A percentile compares a stretch with the other conserved stretches of the same genome.
Evolutionary conservation across 35 echinoderm and acorn worm genomes (phyloP).

Genomic region (Apostichopus parvimensis): DNA sequence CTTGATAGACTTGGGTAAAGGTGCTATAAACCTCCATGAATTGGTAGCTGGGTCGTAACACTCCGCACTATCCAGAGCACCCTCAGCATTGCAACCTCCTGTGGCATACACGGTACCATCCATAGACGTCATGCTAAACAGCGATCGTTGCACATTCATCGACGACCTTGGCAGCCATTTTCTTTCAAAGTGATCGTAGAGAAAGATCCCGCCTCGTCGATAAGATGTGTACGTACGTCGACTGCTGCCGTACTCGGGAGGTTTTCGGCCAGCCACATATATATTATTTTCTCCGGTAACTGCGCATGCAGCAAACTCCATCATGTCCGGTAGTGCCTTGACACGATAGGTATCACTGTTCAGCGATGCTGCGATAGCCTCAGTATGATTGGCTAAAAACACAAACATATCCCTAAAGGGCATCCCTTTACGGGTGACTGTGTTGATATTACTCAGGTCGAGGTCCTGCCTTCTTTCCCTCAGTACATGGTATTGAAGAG

Average conservation of each 20-base stretch:
- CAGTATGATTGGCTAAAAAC: conserved; percentile 82
- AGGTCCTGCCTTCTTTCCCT: conserved; percentile 87
- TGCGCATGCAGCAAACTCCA: conserved; percentile 86
- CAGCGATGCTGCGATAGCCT: conserved; percentile 64
- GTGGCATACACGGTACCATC: conserved; percentile 90
- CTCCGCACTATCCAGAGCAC: conserved; percentile 68
- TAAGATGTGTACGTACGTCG: conserved; percentile 76
- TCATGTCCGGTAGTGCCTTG: conserved; percentile 87
- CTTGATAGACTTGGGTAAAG: conserved; percentile 74
- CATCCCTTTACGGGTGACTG: conserved; percentile 87
- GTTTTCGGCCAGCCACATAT: conserved; percentile 76
- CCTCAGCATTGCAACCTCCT: conserved; percentile 78
- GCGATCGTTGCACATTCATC: conserved; percentile 77
- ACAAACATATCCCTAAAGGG: conserved; percentile 95
- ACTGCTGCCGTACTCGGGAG: conserved; percentile 73
- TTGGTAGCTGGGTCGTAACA: conserved; percentile 91
- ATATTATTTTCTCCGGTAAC: conserved; percentile 98
- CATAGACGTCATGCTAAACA: conserved; percentile 87
- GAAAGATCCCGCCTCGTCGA: conserved; percentile 89
- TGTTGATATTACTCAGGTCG: conserved; percentile 86
- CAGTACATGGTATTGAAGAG: conserved; percentile 95
- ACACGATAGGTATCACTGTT: conserved; percentile 72
- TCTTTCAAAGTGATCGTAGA: conserved; percentile 94
- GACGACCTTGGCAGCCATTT: conserved; percentile 91
- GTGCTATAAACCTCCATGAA: conserved; percentile 71